phyloP scores from a whole-genome alignment of 2,888 invertebrate genomes.

The Blera fallax region DNA sequence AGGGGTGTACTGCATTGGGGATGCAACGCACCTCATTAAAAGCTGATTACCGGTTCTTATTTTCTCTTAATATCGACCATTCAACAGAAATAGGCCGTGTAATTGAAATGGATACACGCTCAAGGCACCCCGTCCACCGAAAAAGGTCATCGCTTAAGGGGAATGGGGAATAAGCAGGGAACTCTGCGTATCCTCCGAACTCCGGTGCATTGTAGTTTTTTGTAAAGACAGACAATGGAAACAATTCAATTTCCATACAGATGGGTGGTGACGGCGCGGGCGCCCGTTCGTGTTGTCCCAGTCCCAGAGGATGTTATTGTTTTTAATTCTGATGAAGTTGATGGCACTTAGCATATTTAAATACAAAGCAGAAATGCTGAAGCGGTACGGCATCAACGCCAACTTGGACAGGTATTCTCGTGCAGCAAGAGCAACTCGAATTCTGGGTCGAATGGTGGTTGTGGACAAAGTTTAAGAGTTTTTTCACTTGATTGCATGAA shows the following conservation, averaged over 20 bases:
- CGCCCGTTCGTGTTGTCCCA: not conserved
- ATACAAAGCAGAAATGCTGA: constrained; percentile 10
- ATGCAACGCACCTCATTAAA: constrained; percentile 39
- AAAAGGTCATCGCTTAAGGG: not conserved
- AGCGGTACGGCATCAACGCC: not conserved
- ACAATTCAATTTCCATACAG: constrained; percentile 26
- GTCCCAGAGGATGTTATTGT: constrained; percentile 30
- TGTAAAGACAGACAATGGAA: constrained; percentile 5
- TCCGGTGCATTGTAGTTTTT: not conserved
- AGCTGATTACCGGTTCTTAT: constrained; percentile 33
- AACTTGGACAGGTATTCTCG: constrained; percentile 1
- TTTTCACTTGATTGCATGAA: constrained; percentile 50
- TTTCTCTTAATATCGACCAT: not conserved
- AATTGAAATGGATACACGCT: constrained; percentile 48
- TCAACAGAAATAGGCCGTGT: constrained; percentile 52
- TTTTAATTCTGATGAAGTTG: constrained; percentile 28
- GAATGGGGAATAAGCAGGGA: not conserved
- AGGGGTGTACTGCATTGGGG: not conserved
- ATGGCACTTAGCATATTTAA: constrained; percentile 31
- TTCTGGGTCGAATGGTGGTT: not conserved
- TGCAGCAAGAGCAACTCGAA: not conserved
- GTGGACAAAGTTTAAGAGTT: constrained; percentile 1
- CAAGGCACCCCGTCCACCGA: not conserved
- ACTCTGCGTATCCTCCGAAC: not conserved
- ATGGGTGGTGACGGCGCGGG: not conserved